Percentiles rank a stretch among this genome's conserved stretches.
Conservation (phyloP, 2,113 vertebrate species). For the Chaenogobius annularis region DNA sequence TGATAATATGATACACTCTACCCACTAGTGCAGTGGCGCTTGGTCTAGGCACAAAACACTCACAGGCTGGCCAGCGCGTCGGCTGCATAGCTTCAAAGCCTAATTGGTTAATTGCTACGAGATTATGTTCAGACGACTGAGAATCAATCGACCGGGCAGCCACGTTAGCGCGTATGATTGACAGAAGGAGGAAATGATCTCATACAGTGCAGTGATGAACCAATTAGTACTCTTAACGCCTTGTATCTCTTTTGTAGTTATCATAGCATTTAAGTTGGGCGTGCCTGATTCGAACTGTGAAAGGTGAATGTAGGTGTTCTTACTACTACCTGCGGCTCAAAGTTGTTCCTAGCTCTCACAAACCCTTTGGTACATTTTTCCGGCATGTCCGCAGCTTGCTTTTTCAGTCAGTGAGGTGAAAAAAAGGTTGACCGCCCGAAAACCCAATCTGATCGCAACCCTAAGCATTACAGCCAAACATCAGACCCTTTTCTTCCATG, state of each 20-base stretch:
- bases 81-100: slow-evolving; percentile 58
- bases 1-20: slow-evolving; percentile 36
- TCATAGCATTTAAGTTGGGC: slow-evolving; percentile 25
- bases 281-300: slow-evolving; percentile 2
- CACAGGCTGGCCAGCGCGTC: slow-evolving; percentile 19
- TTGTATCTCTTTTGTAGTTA: slow-evolving; percentile 26
- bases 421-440: too few relatives aligned
- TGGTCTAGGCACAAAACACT: slow-evolving; percentile 11
- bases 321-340: too few relatives aligned
- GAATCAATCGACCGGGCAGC: slow-evolving; percentile 63
- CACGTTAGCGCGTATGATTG: slow-evolving; percentile 58
- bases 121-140: slow-evolving; percentile 68
- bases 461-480: neutral
- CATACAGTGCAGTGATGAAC: slow-evolving; percentile 43
- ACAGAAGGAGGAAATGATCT: slow-evolving; percentile 42
- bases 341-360: neutral
- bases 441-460: too few relatives aligned
- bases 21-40: slow-evolving; percentile 24
- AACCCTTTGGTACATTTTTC: neutral
- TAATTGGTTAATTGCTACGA: slow-evolving; percentile 70
- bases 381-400: too few relatives aligned
- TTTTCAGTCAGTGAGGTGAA: too few relatives aligned
- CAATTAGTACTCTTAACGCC: slow-evolving; percentile 43
- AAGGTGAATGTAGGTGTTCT: neutral
- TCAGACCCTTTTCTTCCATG: too few relatives aligned